Evolutionary conservation across 30 jellyfish, hydroid and myxozoan species (phyloP), one percentile per base, ranked within the genome.

Genomic region (Hydractinia symbiolongicarpus): DNA sequence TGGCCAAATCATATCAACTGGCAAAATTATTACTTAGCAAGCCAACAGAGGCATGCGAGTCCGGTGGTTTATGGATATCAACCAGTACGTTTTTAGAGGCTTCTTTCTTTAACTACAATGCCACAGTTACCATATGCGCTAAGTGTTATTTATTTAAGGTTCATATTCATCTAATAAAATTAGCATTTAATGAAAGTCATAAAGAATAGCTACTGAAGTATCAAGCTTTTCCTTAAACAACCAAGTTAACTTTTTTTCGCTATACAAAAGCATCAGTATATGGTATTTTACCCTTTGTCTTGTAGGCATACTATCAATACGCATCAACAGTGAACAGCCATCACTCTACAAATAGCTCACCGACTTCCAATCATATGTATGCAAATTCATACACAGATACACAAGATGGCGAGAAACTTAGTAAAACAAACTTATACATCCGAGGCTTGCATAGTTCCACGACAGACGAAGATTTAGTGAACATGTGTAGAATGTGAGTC

Each of bases 381-480:
- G 53, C 77, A 14, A 30, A 77, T 14, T 53, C 80, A 40, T 55
- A 71, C 19, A 30, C 44, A 30, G 86, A 70, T 20, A 8, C 88
- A 6, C 96, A 93, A 20, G 77, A 77, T n/a, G 98, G 96, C 14
- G 98, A 93, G 74, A 93, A 93, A 81, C 85, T 93, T 19, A 87
- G 96, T 90, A 87, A 93, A 84, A 93, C 98, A 6, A 93, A 93
- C 81, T 81, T 93, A 76, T 93, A 93, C 82, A 93, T 93, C 11
- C 84, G 98, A 81, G 98, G 96, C 7, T 69, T 93, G 64, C 96
- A 83, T 54, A 67, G 95, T 10, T 52, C 89, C 44, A 85, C 98
- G 5, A 83, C 96, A 55, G 98, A 93, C 56, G 98, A 93, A 7
- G 98, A 93, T 58, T 84, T 93, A 15, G 98, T 93, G 19, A 84